Conservation (phyloP, 1,140 invertebrate genomes). For the Pseudomyrmex cubaensis region DNA sequence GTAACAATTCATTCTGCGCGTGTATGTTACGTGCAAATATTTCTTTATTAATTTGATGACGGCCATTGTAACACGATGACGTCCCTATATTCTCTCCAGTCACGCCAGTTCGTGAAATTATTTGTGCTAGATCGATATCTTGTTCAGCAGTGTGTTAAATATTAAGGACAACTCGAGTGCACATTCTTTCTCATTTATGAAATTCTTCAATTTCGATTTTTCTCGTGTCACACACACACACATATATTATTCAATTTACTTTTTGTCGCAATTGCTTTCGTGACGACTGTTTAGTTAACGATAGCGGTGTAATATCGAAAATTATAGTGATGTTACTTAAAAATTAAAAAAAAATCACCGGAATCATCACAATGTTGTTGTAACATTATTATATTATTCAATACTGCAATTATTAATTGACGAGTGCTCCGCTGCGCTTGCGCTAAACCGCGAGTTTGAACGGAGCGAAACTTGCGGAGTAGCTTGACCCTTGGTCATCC, state of each 20-base stretch:
- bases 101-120: background rate
- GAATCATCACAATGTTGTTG: background rate
- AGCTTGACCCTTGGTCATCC: conserved; percentile 84
- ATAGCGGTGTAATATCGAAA: background rate
- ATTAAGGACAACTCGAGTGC: background rate
- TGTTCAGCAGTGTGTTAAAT: conserved; percentile 10
- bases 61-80: background rate
- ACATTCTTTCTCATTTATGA: background rate
- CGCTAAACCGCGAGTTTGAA: conserved; percentile 62
- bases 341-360: no score
- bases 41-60: conserved; percentile 7
- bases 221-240: background rate
- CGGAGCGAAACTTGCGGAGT: conserved; percentile 73
- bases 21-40: background rate
- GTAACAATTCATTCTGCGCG: no score
- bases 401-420: background rate
- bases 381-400: background rate
- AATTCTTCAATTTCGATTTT: background rate
- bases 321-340: background rate
- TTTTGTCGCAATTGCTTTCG: background rate
- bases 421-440: conserved; percentile 60
- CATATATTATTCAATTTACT: background rate
- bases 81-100: background rate
- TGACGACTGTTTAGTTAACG: background rate
- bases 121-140: conserved; percentile 19